Conservation (phyloP, 2,888 invertebrate genomes). For the Orchesella flavescens region DNA sequence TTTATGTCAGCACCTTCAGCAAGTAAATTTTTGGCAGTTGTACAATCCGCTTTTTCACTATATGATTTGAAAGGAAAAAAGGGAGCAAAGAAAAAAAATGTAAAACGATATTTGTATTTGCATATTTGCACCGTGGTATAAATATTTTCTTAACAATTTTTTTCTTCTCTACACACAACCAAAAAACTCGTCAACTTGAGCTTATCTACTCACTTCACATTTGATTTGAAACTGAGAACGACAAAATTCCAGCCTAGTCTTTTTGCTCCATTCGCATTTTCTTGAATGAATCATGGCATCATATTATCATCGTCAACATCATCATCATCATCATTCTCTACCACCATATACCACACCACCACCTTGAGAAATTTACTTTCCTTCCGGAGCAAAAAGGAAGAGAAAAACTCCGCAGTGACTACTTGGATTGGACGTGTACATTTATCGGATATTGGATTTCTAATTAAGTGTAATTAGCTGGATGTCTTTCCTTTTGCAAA, state of each 20-base stretch:
- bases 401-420: slow-evolving; percentile 2
- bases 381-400: not conserved
- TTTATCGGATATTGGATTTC: slow-evolving; percentile 28
- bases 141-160: not conserved
- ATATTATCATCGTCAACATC: not conserved
- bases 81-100: not conserved
- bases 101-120: not conserved
- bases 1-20: slow-evolving; percentile 82
- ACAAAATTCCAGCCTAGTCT: not conserved
- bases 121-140: not conserved
- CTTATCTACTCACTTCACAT: not conserved
- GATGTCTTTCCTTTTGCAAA: not conserved
- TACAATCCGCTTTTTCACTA: slow-evolving; percentile 71
- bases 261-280: not conserved
- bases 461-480: slow-evolving; percentile 54
- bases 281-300: slow-evolving; percentile 2
- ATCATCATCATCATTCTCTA: too few relatives aligned
- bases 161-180: not conserved
- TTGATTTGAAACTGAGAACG: not conserved
- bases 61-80: not conserved
- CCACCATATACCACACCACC: too few relatives aligned
- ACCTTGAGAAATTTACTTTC: not conserved
- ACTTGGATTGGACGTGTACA: not conserved
- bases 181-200: too few relatives aligned
- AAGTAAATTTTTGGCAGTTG: slow-evolving; percentile 73